Conservation (phyloP, 2,113 vertebrate species). For the Leucosticte australis region DNA sequence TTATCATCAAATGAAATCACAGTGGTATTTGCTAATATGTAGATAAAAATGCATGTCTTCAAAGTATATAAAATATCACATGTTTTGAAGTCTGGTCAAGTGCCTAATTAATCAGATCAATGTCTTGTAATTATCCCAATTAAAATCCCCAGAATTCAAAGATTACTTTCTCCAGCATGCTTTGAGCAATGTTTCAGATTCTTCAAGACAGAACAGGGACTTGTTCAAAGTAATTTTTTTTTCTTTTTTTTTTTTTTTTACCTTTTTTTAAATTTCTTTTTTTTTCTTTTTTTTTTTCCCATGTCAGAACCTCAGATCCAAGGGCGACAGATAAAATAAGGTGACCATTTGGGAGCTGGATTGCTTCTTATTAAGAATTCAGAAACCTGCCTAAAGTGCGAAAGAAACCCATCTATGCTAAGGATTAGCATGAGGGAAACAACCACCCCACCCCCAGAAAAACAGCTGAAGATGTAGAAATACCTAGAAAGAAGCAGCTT, state of each 20-base stretch:
- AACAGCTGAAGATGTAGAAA: neutral
- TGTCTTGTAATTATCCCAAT: neutral
- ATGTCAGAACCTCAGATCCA: neutral
- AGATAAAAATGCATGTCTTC: neutral
- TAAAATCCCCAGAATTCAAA: conserved; percentile 3
- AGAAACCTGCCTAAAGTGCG: neutral
- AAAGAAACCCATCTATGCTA: neutral
- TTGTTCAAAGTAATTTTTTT: neutral
- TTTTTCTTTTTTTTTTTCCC: accelerated
- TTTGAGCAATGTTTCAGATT: neutral
- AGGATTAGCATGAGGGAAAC: neutral
- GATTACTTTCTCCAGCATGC: neutral
- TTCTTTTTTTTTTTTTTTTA: neutral
- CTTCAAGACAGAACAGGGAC: neutral
- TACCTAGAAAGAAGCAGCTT: neutral
- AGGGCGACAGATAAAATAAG: neutral
- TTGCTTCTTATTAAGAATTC: neutral
- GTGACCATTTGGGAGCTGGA: neutral
- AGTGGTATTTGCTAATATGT: neutral
- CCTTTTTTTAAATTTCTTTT: neutral
- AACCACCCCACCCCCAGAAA: neutral
- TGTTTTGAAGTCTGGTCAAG: conserved; percentile 8
- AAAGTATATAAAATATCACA: neutral
- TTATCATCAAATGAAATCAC: neutral
- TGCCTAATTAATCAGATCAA: conserved; percentile 26